Conservation (phyloP, 2,113 vertebrate genomes). For the Hippoglossus stenolepis region DNA sequence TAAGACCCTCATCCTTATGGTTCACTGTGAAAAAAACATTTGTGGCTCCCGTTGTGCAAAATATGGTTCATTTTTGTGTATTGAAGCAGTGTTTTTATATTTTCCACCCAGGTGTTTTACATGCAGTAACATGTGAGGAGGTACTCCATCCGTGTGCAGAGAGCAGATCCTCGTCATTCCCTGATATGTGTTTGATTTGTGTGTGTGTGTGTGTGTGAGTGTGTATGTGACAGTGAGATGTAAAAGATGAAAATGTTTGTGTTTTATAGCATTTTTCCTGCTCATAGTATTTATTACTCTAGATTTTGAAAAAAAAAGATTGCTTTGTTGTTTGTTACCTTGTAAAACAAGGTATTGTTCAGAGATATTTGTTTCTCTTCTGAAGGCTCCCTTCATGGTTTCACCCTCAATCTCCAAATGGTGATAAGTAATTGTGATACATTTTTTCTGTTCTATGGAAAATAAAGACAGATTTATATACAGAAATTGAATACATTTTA, state of each 20-base stretch:
- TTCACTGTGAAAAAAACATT: constrained; percentile 32
- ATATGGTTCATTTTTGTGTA: constrained; percentile 44
- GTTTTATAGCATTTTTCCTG: constrained; percentile 62
- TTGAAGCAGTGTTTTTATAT: constrained; percentile 33
- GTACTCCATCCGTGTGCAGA: constrained; percentile 42
- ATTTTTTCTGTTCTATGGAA: constrained; percentile 64
- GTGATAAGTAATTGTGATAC: constrained; percentile 70
- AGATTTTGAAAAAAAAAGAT: constrained; percentile 66
- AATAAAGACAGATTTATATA: constrained; percentile 78
- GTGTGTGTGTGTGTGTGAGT: constrained; percentile 16
- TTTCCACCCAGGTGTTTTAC: constrained; percentile 56
- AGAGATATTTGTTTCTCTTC: constrained; percentile 62
- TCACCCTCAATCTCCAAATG: constrained; percentile 70
- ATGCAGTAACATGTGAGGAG: constrained; percentile 67
- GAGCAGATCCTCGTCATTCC: constrained; percentile 48
- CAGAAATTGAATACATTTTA: constrained; percentile 71
- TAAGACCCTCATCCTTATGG: constrained; percentile 17
- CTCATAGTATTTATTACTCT: constrained; percentile 83
- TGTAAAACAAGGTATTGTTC: constrained; percentile 73
- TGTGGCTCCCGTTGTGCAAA: constrained; percentile 17
- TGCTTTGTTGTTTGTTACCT: constrained; percentile 71
- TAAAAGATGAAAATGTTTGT: constrained; percentile 34
- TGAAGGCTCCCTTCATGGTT: constrained; percentile 61
- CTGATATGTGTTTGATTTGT: constrained; percentile 44
- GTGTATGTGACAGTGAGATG: constrained; percentile 33